Evolutionary conservation across 2,113 vertebrate genomes (phyloP), one percentile per base, ranked within the genome.

Genomic region (Coregonus clupeaformis): DNA sequence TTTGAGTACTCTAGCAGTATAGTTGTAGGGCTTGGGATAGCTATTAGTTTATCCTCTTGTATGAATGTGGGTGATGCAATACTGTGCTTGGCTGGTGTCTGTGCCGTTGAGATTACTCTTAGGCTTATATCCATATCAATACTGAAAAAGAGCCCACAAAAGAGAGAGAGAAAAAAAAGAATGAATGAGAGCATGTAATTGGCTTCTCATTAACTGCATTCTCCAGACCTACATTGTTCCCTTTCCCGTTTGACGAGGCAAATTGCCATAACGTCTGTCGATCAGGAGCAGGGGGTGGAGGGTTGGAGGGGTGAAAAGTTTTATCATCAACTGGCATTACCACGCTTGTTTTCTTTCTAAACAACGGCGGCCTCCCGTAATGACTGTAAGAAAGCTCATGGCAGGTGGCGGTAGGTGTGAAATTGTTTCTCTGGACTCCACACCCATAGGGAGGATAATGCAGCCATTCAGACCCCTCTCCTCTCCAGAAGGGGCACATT

Each of bases 381-480:
- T 92, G 88, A 92, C 81, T 85, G 36, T 85, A 90, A 92, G 94
- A 91, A 93, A 92, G 81, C 89, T 91, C 91, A 94, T 93, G 93
- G 87, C 94, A 93, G 93, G 93, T 95, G 93, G 90, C 84, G 71
- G 77, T 89, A 87, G 88, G 90, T 90, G 89, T 93, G 92, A 94
- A 94, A 93, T 90, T 86, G 77, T 73, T 78, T 83, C 84, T 82
- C 91, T 92, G 82, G 88, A 82, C 78, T 42, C 36, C 87, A 79
- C 81, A 80, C 89, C 85, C 80, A 84, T n/a, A 20, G 83, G 85
- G 82, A 73, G 88, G 88, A 93, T 94, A 95, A 95, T 91, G 84
- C 90, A 88, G 82, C 82, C 88, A 91, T 94, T 94, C 85, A 90
- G 88, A 29, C 78, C 11, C 86, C 75, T 89, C 78, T 52, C 86